Conservation (phyloP, 2,888 invertebrate genomes). For the Apamea crenata region DNA sequence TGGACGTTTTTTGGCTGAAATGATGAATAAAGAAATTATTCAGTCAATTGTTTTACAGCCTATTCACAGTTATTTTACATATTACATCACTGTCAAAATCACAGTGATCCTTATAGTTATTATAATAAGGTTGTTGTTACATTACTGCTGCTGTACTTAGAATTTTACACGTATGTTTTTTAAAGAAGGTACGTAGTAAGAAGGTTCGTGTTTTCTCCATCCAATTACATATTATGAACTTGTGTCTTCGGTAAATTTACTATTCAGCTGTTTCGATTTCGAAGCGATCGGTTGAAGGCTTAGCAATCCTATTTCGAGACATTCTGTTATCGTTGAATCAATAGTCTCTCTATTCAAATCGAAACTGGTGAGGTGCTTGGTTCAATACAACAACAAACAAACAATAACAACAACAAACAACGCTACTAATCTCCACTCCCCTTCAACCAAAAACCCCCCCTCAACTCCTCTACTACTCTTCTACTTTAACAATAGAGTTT, state of each 20-base stretch:
- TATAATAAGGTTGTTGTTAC: too few relatives aligned
- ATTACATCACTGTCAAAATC: too few relatives aligned
- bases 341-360: not conserved
- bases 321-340: not conserved
- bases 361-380: not conserved
- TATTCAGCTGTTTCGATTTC: not conserved
- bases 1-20: too few relatives aligned
- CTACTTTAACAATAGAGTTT: not conserved
- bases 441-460: too few relatives aligned
- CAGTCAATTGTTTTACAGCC: too few relatives aligned
- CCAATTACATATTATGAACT: not conserved
- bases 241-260: not conserved
- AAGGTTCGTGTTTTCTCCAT: not conserved
- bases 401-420: too few relatives aligned
- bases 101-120: too few relatives aligned
- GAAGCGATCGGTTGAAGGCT: slow-evolving; percentile 6
- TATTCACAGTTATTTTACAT: too few relatives aligned
- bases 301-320: not conserved
- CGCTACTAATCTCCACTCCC: too few relatives aligned
- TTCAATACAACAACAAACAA: not conserved
- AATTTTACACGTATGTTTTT: not conserved
- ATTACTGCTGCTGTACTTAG: not conserved
- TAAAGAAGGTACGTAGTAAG: not conserved
- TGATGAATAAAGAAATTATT: not conserved
- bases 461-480: too few relatives aligned